Percentiles rank a stretch among this genome's conserved stretches.
Evolutionary conservation across 2,797 vertebrate species (phyloP).

Genomic region (Gobio occitaniae): DNA sequence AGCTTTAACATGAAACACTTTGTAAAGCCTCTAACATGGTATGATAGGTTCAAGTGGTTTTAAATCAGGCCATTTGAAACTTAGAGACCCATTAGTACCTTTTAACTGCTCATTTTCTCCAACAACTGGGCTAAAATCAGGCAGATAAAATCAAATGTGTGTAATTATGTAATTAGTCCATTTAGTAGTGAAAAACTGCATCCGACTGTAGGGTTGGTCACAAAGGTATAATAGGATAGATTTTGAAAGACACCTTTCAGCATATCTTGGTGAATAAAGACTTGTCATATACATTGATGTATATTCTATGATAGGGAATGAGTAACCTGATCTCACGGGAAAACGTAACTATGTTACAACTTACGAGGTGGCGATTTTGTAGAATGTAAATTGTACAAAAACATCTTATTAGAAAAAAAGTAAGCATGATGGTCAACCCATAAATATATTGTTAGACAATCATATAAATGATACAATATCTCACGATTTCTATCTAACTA

Average conservation of each 20-base stretch:
- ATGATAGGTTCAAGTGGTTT: not conserved
- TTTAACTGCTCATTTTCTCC: not conserved
- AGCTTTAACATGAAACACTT: not conserved
- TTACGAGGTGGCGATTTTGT: not conserved
- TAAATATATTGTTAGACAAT: no score
- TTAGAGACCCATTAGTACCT: not conserved
- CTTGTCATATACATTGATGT: not conserved
- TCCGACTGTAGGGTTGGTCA: not conserved
- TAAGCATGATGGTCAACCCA: not conserved
- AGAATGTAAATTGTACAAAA: not conserved
- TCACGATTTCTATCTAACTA: no score
- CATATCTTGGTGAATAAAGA: not conserved
- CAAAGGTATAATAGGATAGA: not conserved
- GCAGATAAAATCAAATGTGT: not conserved
- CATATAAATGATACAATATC: no score
- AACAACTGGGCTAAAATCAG: slow-evolving; percentile 8
- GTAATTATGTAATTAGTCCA: not conserved
- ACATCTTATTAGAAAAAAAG: not conserved
- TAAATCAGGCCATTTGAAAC: not conserved
- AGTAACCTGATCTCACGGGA: not conserved
- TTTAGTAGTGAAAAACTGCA: not conserved
- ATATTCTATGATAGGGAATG: not conserved
- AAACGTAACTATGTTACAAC: not conserved
- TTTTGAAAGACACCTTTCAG: not conserved
- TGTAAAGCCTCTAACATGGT: not conserved